Base-by-base conservation (phyloP, 2,113 vertebrate species). In the Seriola dumerili region DNA sequence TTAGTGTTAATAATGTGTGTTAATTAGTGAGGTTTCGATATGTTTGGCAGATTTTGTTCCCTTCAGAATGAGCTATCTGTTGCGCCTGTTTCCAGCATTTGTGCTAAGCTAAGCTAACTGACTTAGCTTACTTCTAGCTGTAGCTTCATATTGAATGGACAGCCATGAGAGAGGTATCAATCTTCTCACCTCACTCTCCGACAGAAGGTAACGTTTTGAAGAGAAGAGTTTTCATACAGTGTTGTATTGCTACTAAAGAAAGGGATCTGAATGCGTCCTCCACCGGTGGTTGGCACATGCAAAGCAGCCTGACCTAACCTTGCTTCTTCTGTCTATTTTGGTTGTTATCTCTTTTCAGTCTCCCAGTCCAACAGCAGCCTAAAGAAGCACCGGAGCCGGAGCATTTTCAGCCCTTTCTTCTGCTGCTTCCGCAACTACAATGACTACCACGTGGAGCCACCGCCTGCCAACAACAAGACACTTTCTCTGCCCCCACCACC, bases 361-460 rank as follows among this genome's bases (percentile, higher is more conserved):
- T 97, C 97, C 85, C 98, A 98, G 94, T 93, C 95, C 78, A 95
- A 95, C 91, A 93, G 92, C 97, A 97, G 96, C 95, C 89, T 98
- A 87, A 99, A 99, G 96, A 99, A 99, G 93, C 97, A 97, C 85
- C 95, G 97, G 54, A 97, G 95, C 93, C 94, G 97, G 65, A 97
- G 98, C 93, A 97, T 99, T 94, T 98, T 99, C 91, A 98, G 97
- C 93, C 98, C 97, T 61, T 98, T 99, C 94, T 98, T 99, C 95
- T 99, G 98, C 96, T 99, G 98, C 94, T 98, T 99, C 94, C 97
- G 97, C 64, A 96, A 97, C 94, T 98, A 99, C 92, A 96, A 97
- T 96, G 97, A 97, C 89, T 98, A 99, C 89, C 95, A 96, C 94
- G 97, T 95, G 87, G 98, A 99, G 68, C 92, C 96, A 46, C 95